Evolutionary conservation across 2,113 vertebrate species (phyloP), one percentile per base, ranked within the genome.

Genomic region (Zosterops borbonicus): DNA sequence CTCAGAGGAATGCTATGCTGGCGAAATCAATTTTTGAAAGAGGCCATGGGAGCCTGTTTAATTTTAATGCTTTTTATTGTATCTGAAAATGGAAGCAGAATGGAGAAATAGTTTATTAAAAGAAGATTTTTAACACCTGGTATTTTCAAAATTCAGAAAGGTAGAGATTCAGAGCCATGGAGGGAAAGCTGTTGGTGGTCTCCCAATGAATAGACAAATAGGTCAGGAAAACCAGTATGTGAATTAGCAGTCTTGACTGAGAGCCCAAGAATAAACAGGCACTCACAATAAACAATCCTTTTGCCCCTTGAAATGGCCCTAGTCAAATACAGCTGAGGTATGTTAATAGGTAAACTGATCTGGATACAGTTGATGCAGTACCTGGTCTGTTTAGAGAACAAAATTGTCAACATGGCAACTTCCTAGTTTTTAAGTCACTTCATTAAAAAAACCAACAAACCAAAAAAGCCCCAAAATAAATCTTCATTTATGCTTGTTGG

Each of bases 121-220:
- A 82, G 11, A 46, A 60, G 17, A 75, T 19, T 17, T 88, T 87
- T 59, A 29, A 42, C 23, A 67, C 19, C 3, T 73, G 39, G 7
- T 55, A 55, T 86, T 94, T 90, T 94, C 3, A 41, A 91, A 94
- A 67, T 85, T 20, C 49, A 56, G 70, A 23, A 44, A 55, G 14
- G 19, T 47, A 35, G 33, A 77, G n/a, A 74, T 81, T 83, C 42
- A 62, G 55, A 83, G 23, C 37, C 5, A 0, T 25, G 6, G 17
- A 83, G 11, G 33, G 39, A 92, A 92, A 19, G 47, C 87, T 95
- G 82, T 92, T 95, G 88, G 83, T 96, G 93, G 78, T 95, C 85
- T 90, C 71, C 37, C 28, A 53, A n/a, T 93, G 79, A 96, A 93
- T 27, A 78, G 68, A 77, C 37, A 88, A 91, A 63, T 56, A 91